Evolutionary conservation across 2,888 invertebrate species (phyloP).

Genomic region (Coelogynopora nodosa): DNA sequence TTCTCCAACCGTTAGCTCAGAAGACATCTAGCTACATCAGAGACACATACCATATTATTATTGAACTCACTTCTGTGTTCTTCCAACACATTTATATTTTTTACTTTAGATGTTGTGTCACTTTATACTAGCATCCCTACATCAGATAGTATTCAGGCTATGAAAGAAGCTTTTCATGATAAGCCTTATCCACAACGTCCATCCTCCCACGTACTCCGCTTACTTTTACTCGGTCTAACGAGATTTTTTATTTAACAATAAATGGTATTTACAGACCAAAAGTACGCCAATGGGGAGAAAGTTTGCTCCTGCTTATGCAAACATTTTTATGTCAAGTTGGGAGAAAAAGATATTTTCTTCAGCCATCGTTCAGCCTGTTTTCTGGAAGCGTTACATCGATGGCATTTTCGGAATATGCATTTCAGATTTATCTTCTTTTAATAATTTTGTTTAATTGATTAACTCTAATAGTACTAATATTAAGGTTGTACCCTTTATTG

Average conservation of each 20-base stretch:
- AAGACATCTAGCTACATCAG: neutral
- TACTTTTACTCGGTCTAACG: neutral
- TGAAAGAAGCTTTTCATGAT: neutral
- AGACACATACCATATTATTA: neutral
- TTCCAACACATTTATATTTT: no score
- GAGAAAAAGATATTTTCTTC: neutral
- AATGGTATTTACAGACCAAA: conserved; percentile 22
- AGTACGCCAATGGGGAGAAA: conserved; percentile 20
- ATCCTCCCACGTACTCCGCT: neutral
- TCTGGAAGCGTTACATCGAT: conserved; percentile 1
- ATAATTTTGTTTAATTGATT: neutral
- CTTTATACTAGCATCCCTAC: neutral
- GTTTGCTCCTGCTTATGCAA: conserved; percentile 29
- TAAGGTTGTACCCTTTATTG: neutral
- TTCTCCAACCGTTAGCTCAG: neutral
- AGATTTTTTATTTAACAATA: conserved; percentile 14
- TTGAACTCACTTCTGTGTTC: neutral
- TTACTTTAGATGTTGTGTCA: neutral
- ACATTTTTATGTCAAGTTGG: conserved; percentile 14
- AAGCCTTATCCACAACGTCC: neutral
- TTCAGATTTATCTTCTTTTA: neutral
- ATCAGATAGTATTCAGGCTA: neutral
- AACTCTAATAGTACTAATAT: neutral
- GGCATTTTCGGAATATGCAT: neutral
- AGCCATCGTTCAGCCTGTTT: neutral